Percentiles rank a stretch among this genome's conserved stretches.
phyloP scores from a whole-genome alignment of 2,113 vertebrate genomes.

The Pungitius pungitius region DNA sequence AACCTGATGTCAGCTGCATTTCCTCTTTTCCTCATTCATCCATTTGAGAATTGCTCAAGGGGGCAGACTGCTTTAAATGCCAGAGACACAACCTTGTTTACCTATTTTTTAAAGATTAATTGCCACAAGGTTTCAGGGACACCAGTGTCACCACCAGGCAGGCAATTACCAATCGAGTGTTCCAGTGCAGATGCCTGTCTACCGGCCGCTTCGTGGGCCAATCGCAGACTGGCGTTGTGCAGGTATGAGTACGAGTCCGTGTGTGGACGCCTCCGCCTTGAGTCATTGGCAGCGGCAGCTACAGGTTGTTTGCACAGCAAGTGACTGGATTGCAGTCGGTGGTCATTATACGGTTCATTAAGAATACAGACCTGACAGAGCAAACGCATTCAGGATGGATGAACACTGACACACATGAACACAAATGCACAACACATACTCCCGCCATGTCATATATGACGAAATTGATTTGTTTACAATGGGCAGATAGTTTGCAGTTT shows the following conservation, averaged over 20 bases:
- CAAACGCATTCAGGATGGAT: constrained; percentile 69
- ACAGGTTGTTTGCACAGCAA: constrained; percentile 61
- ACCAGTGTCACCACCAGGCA: constrained; percentile 60
- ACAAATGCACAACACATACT: constrained; percentile 21
- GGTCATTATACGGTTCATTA: constrained; percentile 69
- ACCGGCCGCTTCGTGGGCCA: constrained; percentile 29
- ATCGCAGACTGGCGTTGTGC: constrained; percentile 33
- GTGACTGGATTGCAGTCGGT: constrained; percentile 47
- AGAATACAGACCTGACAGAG: constrained; percentile 62
- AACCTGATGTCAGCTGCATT: constrained; percentile 29
- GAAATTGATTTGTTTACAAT: constrained; percentile 17
- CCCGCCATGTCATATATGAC: constrained; percentile 25
- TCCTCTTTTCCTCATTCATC: constrained; percentile 45
- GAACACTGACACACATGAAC: constrained; percentile 24
- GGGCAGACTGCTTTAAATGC: constrained; percentile 61
- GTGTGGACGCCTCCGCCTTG: constrained; percentile 40
- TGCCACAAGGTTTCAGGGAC: constrained; percentile 64
- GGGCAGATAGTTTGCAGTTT: constrained; percentile 17
- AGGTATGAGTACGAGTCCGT: constrained; percentile 38
- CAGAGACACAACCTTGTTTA: constrained; percentile 62
- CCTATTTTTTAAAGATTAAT: constrained; percentile 66
- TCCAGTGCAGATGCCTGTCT: constrained; percentile 33
- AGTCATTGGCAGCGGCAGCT: constrained; percentile 44
- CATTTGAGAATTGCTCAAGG: constrained; percentile 54
- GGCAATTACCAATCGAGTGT: constrained; percentile 54